Evolutionary conservation across 2,888 invertebrate species (phyloP), one percentile per base, ranked within the genome.

Genomic region (Lasioglossum zephyrum): DNA sequence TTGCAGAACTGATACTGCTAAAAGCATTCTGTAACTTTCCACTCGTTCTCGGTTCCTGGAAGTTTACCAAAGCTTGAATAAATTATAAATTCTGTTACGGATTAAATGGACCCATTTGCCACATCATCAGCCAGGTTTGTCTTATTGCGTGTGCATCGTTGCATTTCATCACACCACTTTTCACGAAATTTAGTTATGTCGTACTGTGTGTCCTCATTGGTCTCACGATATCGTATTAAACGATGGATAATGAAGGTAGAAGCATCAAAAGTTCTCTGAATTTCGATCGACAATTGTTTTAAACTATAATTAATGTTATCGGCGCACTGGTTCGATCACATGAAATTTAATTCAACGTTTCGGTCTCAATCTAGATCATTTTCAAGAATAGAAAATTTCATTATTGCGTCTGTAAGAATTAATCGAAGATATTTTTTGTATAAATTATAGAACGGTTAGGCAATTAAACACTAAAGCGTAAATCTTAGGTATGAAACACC

Each of bases 21-120:
- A 11, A 31, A 16, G n/a, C 39, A 16, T n/a, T 26, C 39, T 44
- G 26, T 26, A 69, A 69, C 41, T 69, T 39, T 69, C n/a, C n/a
- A 69, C 69, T 69, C 41, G 41, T 41, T n/a, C 69, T n/a, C 49
- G 73, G n/a, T 69, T n/a, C 41, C 69, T 73, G 73, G 49, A 73
- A 73, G 49, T 73, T 73, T 49, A 36, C 73, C 47, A 18, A 47
- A 47, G 47, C 47, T 8, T 18, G 47, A 47, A 73, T 31, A 31
- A 73, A 73, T 73, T 73, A 44, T 73, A 31, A 73, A 73, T 47
- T 31, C 73, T 0, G 31, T 47, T 26, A 47, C 31, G 18, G 31
- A 66, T 66, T 66, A 36, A 66, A 66, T 36, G 18, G 18, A 36
- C 3, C 18, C 36, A 66, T 66, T 66, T 36, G 9, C 36, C 36